Conservation (phyloP, 1,140 invertebrate genomes). For the Drosophila virilis region DNA sequence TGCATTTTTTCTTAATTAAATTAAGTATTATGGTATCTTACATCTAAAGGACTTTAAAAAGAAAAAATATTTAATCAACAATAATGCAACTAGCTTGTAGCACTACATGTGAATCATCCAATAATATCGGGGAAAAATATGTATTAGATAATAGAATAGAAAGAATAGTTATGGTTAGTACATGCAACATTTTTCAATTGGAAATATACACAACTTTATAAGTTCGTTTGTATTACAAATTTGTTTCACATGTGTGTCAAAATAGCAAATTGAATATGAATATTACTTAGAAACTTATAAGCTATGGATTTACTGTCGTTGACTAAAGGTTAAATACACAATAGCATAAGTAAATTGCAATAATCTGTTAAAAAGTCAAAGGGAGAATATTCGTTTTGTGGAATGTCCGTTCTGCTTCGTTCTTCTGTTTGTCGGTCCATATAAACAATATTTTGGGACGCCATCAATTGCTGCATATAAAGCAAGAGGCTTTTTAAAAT, state of each 20-base stretch:
- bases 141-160: too few species aligned
- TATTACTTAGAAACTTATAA: not conserved
- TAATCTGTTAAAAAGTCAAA: too few species aligned
- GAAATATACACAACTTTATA: not conserved
- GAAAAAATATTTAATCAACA: not conserved
- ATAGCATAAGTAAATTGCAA: too few species aligned
- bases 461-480: too few species aligned
- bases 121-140: not conserved
- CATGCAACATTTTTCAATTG: not conserved
- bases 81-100: too few species aligned
- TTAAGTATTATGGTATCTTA: not conserved
- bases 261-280: slow-evolving; percentile 2
- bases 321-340: not conserved
- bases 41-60: not conserved
- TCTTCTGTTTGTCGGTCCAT: too few species aligned
- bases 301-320: not conserved
- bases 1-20: slow-evolving; percentile 1
- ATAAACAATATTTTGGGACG: too few species aligned
- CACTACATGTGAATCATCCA: not conserved
- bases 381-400: too few species aligned
- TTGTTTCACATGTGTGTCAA: slow-evolving; percentile 39
- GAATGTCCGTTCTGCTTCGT: too few species aligned
- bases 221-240: slow-evolving; percentile 28
- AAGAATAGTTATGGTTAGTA: not conserved
- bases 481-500: too few species aligned